Conservation (phyloP, 1,140 invertebrate species). For the Procambarus virginalis region DNA sequence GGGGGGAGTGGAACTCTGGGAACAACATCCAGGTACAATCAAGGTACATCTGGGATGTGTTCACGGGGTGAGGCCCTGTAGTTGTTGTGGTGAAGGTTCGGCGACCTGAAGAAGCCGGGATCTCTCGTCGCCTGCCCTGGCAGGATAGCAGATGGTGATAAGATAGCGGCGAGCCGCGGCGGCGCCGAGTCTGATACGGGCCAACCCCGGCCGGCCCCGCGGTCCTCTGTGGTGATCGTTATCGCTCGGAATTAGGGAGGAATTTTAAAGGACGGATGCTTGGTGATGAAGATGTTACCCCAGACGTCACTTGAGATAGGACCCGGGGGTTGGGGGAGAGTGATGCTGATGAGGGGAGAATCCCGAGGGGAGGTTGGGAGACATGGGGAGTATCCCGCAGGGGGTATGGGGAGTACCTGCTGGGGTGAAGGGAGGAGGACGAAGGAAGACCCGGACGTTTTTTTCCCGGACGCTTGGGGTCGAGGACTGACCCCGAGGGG, state of each 20-base stretch:
- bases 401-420: too few relatives aligned
- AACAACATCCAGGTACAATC: too few relatives aligned
- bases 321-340: background rate
- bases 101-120: background rate
- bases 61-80: too few relatives aligned
- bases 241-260: constrained; percentile 26
- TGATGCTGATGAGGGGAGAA: too few relatives aligned
- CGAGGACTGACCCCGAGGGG: too few relatives aligned
- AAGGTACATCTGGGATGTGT: too few relatives aligned
- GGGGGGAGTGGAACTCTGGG: too few relatives aligned
- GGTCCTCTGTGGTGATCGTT: constrained; percentile 12
- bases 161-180: constrained; percentile 7
- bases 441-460: too few relatives aligned
- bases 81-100: background rate
- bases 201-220: background rate
- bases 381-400: too few relatives aligned
- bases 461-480: too few relatives aligned
- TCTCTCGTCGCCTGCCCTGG: background rate
- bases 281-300: constrained; percentile 20
- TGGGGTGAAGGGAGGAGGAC: too few relatives aligned
- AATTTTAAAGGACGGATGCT: background rate
- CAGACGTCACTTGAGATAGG: background rate
- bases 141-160: background rate
- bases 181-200: background rate
- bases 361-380: too few relatives aligned